phyloP scores from a whole-genome alignment of 2,113 vertebrate species.

The Psephotus haematonotus region DNA sequence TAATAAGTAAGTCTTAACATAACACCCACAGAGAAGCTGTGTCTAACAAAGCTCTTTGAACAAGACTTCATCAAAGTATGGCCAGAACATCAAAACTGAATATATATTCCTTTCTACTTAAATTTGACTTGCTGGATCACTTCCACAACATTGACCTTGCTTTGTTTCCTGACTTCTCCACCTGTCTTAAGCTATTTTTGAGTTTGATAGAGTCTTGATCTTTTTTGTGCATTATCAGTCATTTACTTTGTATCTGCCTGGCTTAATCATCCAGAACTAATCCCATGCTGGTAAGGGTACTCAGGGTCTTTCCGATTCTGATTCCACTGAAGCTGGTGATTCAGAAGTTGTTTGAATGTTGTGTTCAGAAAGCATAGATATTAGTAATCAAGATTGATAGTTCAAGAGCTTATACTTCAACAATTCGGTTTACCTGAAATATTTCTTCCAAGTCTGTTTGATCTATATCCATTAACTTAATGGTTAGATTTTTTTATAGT shows the following conservation, averaged over 20 bases:
- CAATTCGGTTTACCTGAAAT: background rate
- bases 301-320: background rate
- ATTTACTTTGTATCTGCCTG: background rate
- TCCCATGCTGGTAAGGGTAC: background rate
- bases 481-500: background rate
- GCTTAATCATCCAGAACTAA: background rate
- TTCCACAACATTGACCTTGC: background rate
- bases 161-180: background rate
- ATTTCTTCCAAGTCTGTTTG: background rate
- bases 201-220: background rate
- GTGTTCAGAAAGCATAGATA: background rate
- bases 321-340: background rate
- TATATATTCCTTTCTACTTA: background rate
- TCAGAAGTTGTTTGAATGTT: background rate
- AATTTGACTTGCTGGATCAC: too few relatives aligned
- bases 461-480: background rate
- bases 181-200: background rate
- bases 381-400: background rate
- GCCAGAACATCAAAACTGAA: background rate
- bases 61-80: background rate
- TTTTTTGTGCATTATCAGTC: background rate
- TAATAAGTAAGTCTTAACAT: background rate
- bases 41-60: background rate
- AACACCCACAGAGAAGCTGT: background rate
- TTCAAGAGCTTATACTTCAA: background rate